phyloP scores from a whole-genome alignment of 2,113 vertebrate genomes.

The Proteles cristata region DNA sequence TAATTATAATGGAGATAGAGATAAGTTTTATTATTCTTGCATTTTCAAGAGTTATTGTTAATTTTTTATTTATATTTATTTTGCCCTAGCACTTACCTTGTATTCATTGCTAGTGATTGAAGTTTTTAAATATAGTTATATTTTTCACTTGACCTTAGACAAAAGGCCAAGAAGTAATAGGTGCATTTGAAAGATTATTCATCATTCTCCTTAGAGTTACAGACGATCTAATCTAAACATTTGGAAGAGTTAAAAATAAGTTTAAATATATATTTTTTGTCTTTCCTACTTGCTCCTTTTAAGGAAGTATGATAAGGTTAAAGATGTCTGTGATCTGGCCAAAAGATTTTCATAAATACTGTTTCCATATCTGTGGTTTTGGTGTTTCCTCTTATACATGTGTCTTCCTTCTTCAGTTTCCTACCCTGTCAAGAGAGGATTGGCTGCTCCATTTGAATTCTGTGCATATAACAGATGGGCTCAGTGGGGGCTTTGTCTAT shows the following conservation, averaged over 20 bases:
- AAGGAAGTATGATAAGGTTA: slow-evolving; percentile 41
- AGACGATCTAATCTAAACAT: not conserved
- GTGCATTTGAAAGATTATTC: not conserved
- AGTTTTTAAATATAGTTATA: slow-evolving; percentile 5
- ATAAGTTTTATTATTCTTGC: not conserved
- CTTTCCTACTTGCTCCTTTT: not conserved
- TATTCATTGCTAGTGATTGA: slow-evolving; percentile 25
- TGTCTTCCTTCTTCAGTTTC: slow-evolving; percentile 24
- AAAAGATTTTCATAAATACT: slow-evolving; percentile 40
- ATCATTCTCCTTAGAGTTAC: slow-evolving; percentile 11
- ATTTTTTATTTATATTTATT: slow-evolving; percentile 13
- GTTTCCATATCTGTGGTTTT: not conserved
- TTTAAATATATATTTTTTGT: not conserved
- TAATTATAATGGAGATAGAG: slow-evolving; percentile 16
- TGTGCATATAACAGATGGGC: not conserved
- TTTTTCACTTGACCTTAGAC: not conserved
- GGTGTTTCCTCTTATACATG: slow-evolving; percentile 35
- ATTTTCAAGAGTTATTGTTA: slow-evolving; percentile 26
- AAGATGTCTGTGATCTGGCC: slow-evolving; percentile 31
- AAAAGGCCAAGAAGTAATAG: not conserved
- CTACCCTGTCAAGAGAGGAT: not conserved
- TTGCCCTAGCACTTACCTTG: not conserved
- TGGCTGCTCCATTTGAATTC: not conserved
- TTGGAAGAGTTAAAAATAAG: slow-evolving; percentile 23
- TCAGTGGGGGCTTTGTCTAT: not conserved